Percentiles rank a stretch among this genome's conserved stretches.
These are phyloP conservation scores for Dryobota labecula DNA, from an alignment of 2,888 invertebrate species.

Conservation along the genomic window DNA sequence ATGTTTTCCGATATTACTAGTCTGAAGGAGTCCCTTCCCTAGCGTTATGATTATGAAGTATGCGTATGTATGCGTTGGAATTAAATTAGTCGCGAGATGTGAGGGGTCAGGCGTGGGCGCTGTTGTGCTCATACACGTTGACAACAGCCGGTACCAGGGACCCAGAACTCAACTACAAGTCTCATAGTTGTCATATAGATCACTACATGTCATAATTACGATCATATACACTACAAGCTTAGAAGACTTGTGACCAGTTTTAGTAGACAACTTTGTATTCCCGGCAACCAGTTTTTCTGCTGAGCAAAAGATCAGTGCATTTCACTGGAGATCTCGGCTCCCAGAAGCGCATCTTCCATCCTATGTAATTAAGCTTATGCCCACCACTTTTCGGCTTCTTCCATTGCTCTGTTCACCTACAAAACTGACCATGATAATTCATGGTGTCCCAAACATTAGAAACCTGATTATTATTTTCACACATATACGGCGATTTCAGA, in stretches of 20 bases:
- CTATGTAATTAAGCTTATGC: too few species aligned
- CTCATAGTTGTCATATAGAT: too few species aligned
- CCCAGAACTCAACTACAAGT: not conserved
- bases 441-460: not conserved
- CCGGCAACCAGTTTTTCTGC: not conserved
- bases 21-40: slow-evolving; percentile 62
- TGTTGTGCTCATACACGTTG: slow-evolving; percentile 43
- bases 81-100: slow-evolving; percentile 78
- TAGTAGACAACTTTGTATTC: not conserved
- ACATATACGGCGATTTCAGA: not conserved
- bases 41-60: slow-evolving; percentile 67
- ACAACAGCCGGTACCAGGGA: slow-evolving; percentile 30
- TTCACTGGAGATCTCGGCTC: not conserved
- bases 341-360: not conserved
- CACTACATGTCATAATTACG: not conserved
- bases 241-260: not conserved
- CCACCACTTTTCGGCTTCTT: not conserved
- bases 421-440: not conserved
- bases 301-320: not conserved
- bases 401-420: not conserved
- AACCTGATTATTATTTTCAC: not conserved
- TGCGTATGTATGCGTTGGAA: slow-evolving; percentile 76
- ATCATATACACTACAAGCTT: not conserved
- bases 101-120: slow-evolving; percentile 78
- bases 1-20: not conserved